Percentiles rank a stretch among this genome's conserved stretches.
Evolutionary conservation across 2,888 invertebrate species (phyloP).

Genomic region (Melieria crassipennis): DNA sequence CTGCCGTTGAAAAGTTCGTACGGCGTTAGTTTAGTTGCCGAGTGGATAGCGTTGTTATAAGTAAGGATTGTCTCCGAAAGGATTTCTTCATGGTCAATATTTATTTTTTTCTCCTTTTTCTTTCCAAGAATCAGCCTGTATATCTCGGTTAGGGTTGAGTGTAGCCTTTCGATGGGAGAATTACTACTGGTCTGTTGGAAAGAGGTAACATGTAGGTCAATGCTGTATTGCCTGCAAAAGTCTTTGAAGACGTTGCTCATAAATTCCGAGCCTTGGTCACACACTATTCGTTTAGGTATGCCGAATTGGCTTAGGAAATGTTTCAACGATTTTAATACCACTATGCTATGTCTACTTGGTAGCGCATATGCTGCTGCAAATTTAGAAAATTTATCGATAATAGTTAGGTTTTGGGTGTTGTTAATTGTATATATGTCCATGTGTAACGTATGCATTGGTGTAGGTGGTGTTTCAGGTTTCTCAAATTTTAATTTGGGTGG

Average conservation of each 20-base stretch:
- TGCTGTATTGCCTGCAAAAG: neutral
- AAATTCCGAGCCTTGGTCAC: neutral
- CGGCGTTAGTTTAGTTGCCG: neutral
- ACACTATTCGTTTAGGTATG: neutral
- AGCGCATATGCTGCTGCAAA: constrained; percentile 1
- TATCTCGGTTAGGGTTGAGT: neutral
- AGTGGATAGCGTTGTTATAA: constrained; percentile 5
- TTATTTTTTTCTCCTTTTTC: neutral
- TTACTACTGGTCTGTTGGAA: constrained; percentile 1
- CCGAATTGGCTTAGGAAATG: neutral
- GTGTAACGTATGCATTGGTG: neutral
- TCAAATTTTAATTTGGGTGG: neutral
- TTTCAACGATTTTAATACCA: neutral
- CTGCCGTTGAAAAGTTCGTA: neutral
- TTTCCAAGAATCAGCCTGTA: neutral
- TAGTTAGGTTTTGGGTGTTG: neutral
- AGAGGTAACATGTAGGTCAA: neutral
- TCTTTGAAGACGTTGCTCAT: neutral
- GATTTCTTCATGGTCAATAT: neutral
- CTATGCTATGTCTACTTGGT: neutral
- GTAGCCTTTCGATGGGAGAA: neutral
- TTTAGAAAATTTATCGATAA: constrained; percentile 6
- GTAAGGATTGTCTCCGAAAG: neutral
- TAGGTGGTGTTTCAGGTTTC: neutral
- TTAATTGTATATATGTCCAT: neutral